These are phyloP conservation scores for Willowsia nigromaculata DNA, from an alignment of 2,888 invertebrate species.

Conservation along the genomic window DNA sequence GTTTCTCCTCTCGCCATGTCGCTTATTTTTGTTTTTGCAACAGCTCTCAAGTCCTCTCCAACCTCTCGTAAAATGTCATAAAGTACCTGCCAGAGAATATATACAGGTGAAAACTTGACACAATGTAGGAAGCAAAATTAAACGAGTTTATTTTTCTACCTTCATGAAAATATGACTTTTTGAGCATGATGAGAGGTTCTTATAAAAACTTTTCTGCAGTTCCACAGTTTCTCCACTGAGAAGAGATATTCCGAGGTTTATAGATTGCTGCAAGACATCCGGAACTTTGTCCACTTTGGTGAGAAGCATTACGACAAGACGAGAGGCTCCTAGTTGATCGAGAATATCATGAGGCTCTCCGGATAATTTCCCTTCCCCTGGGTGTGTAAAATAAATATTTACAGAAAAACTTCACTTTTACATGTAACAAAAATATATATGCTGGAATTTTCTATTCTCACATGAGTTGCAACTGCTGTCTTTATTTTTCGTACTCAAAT, in stretches of 20 bases:
- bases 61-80: slow-evolving; percentile 78
- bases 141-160: slow-evolving; percentile 59
- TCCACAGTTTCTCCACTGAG: slow-evolving; percentile 78
- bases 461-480: slow-evolving; percentile 59
- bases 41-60: slow-evolving; percentile 78
- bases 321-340: slow-evolving; percentile 78
- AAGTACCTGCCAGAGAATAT: slow-evolving; percentile 76
- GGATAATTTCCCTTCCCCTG: slow-evolving; percentile 76
- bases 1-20: slow-evolving; percentile 79
- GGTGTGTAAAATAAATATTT: too few species aligned
- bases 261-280: slow-evolving; percentile 77
- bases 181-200: slow-evolving; percentile 76
- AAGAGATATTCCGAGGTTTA: slow-evolving; percentile 78
- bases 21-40: slow-evolving; percentile 79
- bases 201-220: slow-evolving; percentile 78
- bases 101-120: too few species aligned
- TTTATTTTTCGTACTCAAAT: slow-evolving; percentile 69
- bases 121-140: too few species aligned
- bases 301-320: slow-evolving; percentile 78
- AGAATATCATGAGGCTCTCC: slow-evolving; percentile 77
- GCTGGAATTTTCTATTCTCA: too few species aligned
- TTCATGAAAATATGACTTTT: slow-evolving; percentile 78
- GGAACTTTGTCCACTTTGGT: slow-evolving; percentile 78
- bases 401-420: not conserved
- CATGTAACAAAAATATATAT: not conserved